Conservation (phyloP, 2,113 vertebrate genomes). For the Atlantisia rogersi region DNA sequence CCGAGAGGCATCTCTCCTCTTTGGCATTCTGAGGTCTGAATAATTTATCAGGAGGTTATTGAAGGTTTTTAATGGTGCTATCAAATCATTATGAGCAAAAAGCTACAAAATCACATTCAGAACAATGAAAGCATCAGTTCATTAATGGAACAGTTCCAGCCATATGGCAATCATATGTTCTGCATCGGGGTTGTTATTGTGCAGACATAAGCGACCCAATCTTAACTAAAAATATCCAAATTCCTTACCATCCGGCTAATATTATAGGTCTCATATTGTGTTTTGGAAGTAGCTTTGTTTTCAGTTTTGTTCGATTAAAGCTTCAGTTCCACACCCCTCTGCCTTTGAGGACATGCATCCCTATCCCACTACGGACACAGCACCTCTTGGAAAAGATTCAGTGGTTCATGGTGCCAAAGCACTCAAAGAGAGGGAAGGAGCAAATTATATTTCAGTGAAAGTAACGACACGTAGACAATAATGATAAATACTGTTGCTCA, state of each 20-base stretch:
- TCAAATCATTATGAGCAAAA: conserved; percentile 70
- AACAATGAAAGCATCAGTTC: conserved; percentile 79
- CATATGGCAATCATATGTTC: conserved; percentile 81
- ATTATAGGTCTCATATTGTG: not conserved
- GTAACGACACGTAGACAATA: not conserved
- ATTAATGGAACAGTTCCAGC: conserved; percentile 76
- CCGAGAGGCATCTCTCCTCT: conserved; percentile 29
- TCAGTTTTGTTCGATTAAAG: not conserved
- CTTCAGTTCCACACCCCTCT: not conserved
- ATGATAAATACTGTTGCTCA: not conserved
- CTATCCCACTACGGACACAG: not conserved
- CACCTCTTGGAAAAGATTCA: not conserved
- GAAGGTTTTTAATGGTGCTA: conserved; percentile 66
- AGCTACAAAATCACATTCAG: conserved; percentile 74
- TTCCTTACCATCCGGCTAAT: conserved; percentile 57
- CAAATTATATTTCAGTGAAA: not conserved
- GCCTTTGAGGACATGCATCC: not conserved
- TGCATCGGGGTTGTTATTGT: conserved; percentile 55
- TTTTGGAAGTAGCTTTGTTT: not conserved
- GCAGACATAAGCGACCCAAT: conserved; percentile 72
- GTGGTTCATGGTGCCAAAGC: not conserved
- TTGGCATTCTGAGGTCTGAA: conserved; percentile 45
- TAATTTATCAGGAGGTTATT: conserved; percentile 69
- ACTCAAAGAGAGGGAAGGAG: not conserved
- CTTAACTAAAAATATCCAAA: conserved; percentile 66